phyloP scores from a whole-genome alignment of 1,140 invertebrate genomes.

The Orius insidiosus region DNA sequence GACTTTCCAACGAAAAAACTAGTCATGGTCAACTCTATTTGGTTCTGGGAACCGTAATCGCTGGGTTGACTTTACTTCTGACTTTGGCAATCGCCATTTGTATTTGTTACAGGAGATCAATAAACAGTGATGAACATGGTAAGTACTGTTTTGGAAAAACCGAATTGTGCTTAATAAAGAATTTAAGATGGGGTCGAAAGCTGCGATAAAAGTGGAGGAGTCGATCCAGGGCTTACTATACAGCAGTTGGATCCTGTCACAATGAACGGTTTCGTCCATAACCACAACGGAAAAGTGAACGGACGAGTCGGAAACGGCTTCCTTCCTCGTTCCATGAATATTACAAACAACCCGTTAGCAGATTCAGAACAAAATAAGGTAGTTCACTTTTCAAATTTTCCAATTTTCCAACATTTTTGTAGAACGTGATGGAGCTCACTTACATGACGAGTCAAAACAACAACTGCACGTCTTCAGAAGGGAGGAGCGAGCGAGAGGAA shows the following conservation, averaged over 20 bases:
- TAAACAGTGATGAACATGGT: constrained; percentile 27
- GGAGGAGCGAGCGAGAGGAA: constrained; percentile 15
- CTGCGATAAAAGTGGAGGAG: constrained; percentile 18
- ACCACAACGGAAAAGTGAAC: constrained; percentile 14
- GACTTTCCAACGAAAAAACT: constrained; percentile 16
- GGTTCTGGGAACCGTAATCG: constrained; percentile 35
- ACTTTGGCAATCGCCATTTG: constrained; percentile 29
- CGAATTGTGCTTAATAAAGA: background rate
- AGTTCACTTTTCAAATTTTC: background rate
- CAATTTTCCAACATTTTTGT: constrained; percentile 8
- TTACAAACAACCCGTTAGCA: constrained; percentile 49
- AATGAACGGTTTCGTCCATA: constrained; percentile 17
- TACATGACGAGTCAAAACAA: constrained; percentile 40
- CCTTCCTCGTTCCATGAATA: constrained; percentile 31
- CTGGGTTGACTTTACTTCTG: constrained; percentile 29
- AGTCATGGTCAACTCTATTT: constrained; percentile 33
- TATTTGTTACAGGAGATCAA: constrained; percentile 30
- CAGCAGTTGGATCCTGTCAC: constrained; percentile 21
- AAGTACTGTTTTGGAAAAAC: constrained; percentile 22
- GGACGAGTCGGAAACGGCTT: constrained; percentile 15
- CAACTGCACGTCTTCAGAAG: constrained; percentile 28
- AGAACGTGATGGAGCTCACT: constrained; percentile 36
- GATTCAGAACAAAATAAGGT: constrained; percentile 37
- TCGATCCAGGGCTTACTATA: constrained; percentile 19
- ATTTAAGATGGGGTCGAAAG: constrained; percentile 14